A percentile compares a stretch with the other conserved stretches of the same genome.
phyloP scores from a whole-genome alignment of 37 sponge, comb jelly and placozoan species.

The Corticium candelabrum region DNA sequence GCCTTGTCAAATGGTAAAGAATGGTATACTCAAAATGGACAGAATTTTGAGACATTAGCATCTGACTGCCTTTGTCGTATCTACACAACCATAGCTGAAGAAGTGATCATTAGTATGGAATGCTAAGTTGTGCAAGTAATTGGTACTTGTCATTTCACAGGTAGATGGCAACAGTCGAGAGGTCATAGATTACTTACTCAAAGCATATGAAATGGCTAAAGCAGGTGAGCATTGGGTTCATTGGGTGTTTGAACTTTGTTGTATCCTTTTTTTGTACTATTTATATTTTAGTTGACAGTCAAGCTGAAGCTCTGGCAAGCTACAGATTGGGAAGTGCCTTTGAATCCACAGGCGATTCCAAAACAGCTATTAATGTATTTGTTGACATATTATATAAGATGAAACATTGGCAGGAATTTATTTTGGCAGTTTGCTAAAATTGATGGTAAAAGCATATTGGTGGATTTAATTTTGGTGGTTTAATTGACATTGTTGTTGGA shows the following conservation, averaged over 20 bases:
- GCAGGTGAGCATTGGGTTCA: constrained; percentile 41
- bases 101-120: constrained; percentile 22
- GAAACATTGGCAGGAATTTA: too few species aligned
- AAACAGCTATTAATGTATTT: constrained; percentile 54
- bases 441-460: too few species aligned
- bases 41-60: constrained; percentile 47
- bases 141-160: background rate
- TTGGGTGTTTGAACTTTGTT: too few species aligned
- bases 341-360: constrained; percentile 25
- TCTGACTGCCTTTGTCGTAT: constrained; percentile 68
- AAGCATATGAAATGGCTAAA: constrained; percentile 58
- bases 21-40: constrained; percentile 73
- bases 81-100: constrained; percentile 66
- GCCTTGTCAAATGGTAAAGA: constrained; percentile 39
- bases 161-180: background rate
- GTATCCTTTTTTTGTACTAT: too few species aligned
- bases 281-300: constrained; percentile 7
- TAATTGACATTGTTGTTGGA: too few species aligned
- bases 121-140: background rate
- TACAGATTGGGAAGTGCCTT: constrained; percentile 62
- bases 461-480: too few species aligned
- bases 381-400: too few species aligned
- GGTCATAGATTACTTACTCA: constrained; percentile 40
- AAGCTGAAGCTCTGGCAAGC: constrained; percentile 55
- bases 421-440: too few species aligned